Base-by-base conservation (phyloP, 2,888 invertebrate genomes). In the Boloria euphrosyne region DNA sequence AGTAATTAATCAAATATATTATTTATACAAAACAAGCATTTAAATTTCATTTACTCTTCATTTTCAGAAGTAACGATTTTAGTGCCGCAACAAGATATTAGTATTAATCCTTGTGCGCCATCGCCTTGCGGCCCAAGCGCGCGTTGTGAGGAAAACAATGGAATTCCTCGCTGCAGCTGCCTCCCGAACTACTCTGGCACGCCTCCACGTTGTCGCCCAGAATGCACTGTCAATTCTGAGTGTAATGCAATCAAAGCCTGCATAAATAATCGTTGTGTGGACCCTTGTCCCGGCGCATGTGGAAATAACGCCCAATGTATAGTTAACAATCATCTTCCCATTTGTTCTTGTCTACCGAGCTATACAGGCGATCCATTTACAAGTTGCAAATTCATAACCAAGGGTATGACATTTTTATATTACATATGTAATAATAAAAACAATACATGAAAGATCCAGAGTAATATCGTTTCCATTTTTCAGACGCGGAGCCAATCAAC, bases 101-200 rank as follows among this genome's bases (percentile, higher is more conserved):
- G 87, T 57, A 79, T 86, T 44, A 94, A 94, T 73, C 96, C 96
- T 0, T 96, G 96, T 74, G 81, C 93, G 68, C 96, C 96, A 44
- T 95, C 94, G 59, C 96, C 97, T 18, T 97, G 97, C 81, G 97
- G 97, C 67, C 92, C 95, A 13, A 96, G 96, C 83, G 95, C 97
- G 13, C 91, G 93, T 74, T 97, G 97, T 80, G 92, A 93, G 76
- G 95, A 94, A 79, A 93, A 93, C 72, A 94, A 94, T 74, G 93
- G 93, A 46, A 94, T 94, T 59, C 95, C 94, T 47, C 93, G 95
- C 4, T 97, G 97, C 76, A 93, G 94, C 71, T 97, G 97, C 80
- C 81, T 95, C 17, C 92, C 94, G 0, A 95, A 95, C 70, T 96
- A 95, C 76, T 93, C 94, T 69, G 96, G 96, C 72, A 95, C 96